These are phyloP conservation scores for Otus sunia DNA, from an alignment of 2,113 vertebrate genomes.

Conservation along the genomic window DNA sequence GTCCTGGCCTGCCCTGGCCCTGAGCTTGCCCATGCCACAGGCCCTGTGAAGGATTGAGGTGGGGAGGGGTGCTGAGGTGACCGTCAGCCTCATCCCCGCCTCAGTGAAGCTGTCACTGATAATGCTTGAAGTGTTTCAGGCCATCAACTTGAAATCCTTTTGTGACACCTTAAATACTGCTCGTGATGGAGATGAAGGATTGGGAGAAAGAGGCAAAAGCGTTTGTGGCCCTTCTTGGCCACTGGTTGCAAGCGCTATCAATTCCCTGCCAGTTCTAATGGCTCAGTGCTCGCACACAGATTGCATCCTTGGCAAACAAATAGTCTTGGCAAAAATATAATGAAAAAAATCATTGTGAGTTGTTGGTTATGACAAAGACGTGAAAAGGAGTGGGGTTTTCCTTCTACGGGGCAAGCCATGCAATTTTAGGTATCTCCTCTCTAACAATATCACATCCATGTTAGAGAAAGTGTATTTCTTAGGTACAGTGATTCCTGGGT, in stretches of 20 bases:
- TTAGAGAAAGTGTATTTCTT: neutral
- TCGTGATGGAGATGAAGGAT: neutral
- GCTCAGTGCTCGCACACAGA: neutral
- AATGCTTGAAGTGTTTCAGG: neutral
- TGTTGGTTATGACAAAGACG: neutral
- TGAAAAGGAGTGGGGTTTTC: accelerated
- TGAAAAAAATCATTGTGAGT: neutral
- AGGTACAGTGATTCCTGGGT: neutral
- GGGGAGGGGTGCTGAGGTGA: accelerated
- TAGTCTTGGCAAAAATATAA: neutral
- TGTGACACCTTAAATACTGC: neutral
- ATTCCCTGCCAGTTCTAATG: neutral
- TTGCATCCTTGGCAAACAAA: neutral
- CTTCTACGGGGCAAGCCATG: neutral
- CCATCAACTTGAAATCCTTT: neutral
- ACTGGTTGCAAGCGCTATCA: accelerated
- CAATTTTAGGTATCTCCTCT: neutral
- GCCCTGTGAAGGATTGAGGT: neutral
- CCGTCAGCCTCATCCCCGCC: accelerated
- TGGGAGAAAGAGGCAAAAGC: neutral
- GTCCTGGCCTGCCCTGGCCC: neutral
- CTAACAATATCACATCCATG: too few relatives aligned
- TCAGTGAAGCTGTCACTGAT: neutral
- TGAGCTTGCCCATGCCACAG: accelerated
- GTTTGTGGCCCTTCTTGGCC: neutral